Conservation (phyloP, 2,888 invertebrate genomes). For the Agriopis aurantiaria region DNA sequence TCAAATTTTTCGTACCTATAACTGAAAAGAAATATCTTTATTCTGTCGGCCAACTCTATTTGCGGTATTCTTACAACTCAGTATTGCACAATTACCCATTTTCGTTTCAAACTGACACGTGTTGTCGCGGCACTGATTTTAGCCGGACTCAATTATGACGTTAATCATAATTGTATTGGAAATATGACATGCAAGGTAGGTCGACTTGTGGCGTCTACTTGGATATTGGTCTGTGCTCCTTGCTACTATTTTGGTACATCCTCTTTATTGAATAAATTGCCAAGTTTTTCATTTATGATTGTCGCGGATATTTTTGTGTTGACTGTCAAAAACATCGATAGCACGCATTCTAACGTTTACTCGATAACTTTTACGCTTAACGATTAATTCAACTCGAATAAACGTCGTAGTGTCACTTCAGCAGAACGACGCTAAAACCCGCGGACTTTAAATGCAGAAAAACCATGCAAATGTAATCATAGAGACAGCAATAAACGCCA, state of each 20-base stretch:
- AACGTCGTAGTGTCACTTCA: conserved; percentile 8
- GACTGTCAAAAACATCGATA: neutral
- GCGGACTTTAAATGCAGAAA: neutral
- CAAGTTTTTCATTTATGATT: neutral
- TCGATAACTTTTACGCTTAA: conserved; percentile 13
- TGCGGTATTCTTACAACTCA: too few species aligned
- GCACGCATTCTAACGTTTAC: neutral
- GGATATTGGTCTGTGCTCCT: too few species aligned
- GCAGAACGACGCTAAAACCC: conserved; percentile 8
- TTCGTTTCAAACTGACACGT: too few species aligned
- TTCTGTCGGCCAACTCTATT: too few species aligned
- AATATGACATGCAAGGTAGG: too few species aligned
- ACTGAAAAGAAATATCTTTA: too few species aligned
- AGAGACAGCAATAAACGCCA: conserved; percentile 1
- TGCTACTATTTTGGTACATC: neutral
- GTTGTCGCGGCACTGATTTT: too few species aligned
- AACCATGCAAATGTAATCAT: neutral
- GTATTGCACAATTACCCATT: too few species aligned
- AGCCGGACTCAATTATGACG: too few species aligned
- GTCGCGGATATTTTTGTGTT: conserved; percentile 4
- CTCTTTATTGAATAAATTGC: neutral
- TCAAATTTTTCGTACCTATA: too few species aligned
- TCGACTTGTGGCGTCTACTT: too few species aligned
- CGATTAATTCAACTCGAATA: conserved; percentile 8
- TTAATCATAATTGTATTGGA: too few species aligned